Evolutionary conservation across 2,113 vertebrate species (phyloP).

Genomic region (Oryzias woworae): DNA sequence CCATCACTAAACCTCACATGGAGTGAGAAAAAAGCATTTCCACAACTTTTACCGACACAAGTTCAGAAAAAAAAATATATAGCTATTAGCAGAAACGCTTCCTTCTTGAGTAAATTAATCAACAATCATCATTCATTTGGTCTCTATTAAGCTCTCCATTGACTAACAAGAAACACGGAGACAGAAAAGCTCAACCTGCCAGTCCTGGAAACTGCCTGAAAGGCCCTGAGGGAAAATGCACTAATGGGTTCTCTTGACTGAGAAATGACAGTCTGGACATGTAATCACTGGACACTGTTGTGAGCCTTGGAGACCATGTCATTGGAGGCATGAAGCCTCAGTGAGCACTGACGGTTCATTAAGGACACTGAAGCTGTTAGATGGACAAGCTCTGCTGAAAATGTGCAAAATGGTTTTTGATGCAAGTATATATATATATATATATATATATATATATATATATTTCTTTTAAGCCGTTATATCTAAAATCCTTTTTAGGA

Average conservation of each 20-base stretch:
- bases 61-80: too few relatives aligned
- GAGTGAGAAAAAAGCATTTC: too few relatives aligned
- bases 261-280: conserved; percentile 13
- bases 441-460: too few relatives aligned
- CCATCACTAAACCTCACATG: too few relatives aligned
- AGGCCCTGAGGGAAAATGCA: conserved; percentile 11
- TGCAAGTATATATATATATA: background rate
- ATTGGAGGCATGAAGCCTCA: conserved; percentile 4
- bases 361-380: conserved; percentile 5
- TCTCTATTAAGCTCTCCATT: too few relatives aligned
- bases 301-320: conserved; percentile 6
- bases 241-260: conserved; percentile 14
- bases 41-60: too few relatives aligned
- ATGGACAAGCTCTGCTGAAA: background rate
- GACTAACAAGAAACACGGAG: too few relatives aligned
- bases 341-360: conserved; percentile 2
- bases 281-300: conserved; percentile 11
- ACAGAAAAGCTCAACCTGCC: too few relatives aligned
- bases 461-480: background rate
- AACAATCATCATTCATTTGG: too few relatives aligned
- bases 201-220: background rate
- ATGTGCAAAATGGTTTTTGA: background rate
- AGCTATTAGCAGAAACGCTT: too few relatives aligned
- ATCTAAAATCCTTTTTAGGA: too few relatives aligned
- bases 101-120: too few relatives aligned